These are phyloP conservation scores for Ctenopoma kingsleyae DNA, from an alignment of 2,797 vertebrate genomes.

Conservation along the genomic window DNA sequence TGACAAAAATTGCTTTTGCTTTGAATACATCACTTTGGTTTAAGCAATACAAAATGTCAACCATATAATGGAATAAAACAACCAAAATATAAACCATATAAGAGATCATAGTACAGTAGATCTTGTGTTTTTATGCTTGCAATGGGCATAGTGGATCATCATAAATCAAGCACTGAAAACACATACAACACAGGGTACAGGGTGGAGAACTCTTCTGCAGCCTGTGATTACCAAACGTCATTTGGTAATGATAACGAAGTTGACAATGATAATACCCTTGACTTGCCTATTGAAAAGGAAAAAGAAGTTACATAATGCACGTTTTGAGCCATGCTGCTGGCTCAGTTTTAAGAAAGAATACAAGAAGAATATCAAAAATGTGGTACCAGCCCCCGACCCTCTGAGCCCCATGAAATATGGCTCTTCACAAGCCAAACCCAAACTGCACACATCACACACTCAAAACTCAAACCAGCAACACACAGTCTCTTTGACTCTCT, in stretches of 20 bases:
- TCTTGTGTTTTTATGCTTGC: conserved; percentile 5
- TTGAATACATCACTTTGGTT: not conserved
- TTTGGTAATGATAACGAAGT: conserved; percentile 39
- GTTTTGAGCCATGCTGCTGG: conserved; percentile 59
- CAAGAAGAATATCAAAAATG: conserved; percentile 55
- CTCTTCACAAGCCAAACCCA: conserved; percentile 73
- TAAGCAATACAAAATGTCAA: not conserved
- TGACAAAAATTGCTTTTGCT: not conserved
- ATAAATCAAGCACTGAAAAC: conserved; percentile 1
- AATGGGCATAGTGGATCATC: conserved; percentile 1
- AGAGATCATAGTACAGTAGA: not conserved
- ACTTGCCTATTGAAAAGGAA: conserved; percentile 26
- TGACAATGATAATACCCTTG: conserved; percentile 33
- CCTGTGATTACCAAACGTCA: conserved; percentile 20
- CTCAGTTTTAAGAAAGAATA: conserved; percentile 42
- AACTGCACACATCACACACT: conserved; percentile 76
- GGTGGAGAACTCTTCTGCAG: conserved; percentile 4
- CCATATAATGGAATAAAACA: not conserved
- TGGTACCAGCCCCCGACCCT: conserved; percentile 66
- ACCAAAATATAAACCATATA: not conserved
- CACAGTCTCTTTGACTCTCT: conserved; percentile 49
- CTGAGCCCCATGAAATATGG: conserved; percentile 71
- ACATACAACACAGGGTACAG: conserved; percentile 7
- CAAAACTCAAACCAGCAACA: conserved; percentile 72
- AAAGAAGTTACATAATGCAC: conserved; percentile 24